Evolutionary conservation across 1,140 invertebrate genomes (phyloP).

Genomic region (Maconellicoccus hirsutus): DNA sequence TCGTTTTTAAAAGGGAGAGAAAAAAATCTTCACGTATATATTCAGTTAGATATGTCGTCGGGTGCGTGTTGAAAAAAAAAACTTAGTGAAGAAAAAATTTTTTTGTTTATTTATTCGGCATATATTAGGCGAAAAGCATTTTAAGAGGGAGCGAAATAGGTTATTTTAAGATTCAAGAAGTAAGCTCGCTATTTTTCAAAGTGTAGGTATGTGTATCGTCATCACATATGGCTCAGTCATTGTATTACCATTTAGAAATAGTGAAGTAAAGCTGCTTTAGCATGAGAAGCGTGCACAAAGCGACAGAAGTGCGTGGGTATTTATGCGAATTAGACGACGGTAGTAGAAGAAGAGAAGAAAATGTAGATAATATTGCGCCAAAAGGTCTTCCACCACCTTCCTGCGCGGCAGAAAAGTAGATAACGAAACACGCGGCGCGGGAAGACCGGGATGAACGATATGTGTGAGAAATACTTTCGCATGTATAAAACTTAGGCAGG

Average conservation of each 20-base stretch:
- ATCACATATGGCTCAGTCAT: slow-evolving; percentile 22
- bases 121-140: neutral
- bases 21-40: neutral
- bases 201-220: slow-evolving; percentile 10
- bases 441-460: neutral
- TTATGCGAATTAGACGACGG: slow-evolving; percentile 20
- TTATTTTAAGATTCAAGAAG: slow-evolving; percentile 22
- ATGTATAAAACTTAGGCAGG: slow-evolving; percentile 4
- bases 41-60: too few relatives aligned
- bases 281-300: neutral
- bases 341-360: neutral
- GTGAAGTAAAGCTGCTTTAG: slow-evolving; percentile 14
- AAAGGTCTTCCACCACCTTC: slow-evolving; percentile 2
- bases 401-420: neutral
- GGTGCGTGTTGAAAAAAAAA: neutral
- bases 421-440: neutral
- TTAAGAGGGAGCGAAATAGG: slow-evolving; percentile 12
- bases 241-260: slow-evolving; percentile 22
- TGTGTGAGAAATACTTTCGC: neutral
- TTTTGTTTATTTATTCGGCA: slow-evolving; percentile 22
- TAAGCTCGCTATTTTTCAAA: slow-evolving; percentile 20
- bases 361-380: slow-evolving; percentile 15
- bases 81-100: neutral
- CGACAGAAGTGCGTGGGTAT: slow-evolving; percentile 11
- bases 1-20: neutral